Conservation (phyloP, 2,797 vertebrate genomes). For the Falco naumanni region DNA sequence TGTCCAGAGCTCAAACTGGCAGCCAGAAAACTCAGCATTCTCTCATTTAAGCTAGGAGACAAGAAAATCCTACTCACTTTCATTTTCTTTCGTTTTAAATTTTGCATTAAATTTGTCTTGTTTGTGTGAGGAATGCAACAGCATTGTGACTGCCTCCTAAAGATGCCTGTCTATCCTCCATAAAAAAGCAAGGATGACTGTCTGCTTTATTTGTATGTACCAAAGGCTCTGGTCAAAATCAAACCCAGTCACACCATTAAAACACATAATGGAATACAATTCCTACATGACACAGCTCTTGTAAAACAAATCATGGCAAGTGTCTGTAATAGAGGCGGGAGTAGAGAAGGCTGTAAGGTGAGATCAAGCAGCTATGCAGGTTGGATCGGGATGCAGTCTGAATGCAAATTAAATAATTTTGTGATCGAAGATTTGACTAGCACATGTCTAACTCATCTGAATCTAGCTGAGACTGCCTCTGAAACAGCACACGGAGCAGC, state of each 20-base stretch:
- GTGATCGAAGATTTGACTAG: background rate
- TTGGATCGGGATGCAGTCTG: background rate
- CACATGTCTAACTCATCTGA: background rate
- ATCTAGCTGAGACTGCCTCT: background rate
- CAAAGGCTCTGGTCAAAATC: background rate
- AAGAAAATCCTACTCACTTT: background rate
- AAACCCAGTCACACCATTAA: background rate
- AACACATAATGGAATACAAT: background rate
- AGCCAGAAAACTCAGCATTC: background rate
- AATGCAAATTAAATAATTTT: background rate
- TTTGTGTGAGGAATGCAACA: background rate
- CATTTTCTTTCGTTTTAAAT: background rate
- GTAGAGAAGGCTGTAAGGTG: background rate
- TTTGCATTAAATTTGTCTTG: background rate
- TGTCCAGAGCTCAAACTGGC: background rate
- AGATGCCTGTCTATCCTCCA: background rate
- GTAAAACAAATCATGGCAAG: background rate
- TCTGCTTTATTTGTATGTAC: background rate
- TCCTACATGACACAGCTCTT: background rate
- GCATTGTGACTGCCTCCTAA: background rate
- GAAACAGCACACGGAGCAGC: rapidly evolving
- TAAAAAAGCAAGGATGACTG: background rate
- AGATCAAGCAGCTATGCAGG: background rate
- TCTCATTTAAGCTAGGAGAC: background rate
- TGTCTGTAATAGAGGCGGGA: background rate